A percentile compares a stretch with the other conserved stretches of the same genome.
Evolutionary conservation across 2,113 vertebrate genomes (phyloP).

Genomic region (human): GRCh38 chr19:31064501-31065000

Average conservation of each 20-base stretch:
- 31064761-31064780: accelerated
- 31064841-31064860: accelerated
- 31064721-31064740: accelerated
- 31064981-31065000: not conserved
- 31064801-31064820: accelerated
- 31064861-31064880: accelerated
- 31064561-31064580: not conserved
- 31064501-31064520: not conserved
- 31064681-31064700: not conserved
- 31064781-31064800: accelerated
- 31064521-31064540: not conserved
- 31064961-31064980: not conserved
- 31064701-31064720: not conserved
- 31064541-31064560: not conserved
- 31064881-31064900: not conserved
- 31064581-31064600: no score
- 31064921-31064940: not conserved
- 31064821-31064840: accelerated
- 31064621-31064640: accelerated
- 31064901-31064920: not conserved
- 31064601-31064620: accelerated
- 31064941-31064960: not conserved
- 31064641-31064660: accelerated
- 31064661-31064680: not conserved
- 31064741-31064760: accelerated